These are phyloP conservation scores for Pithys albifrons DNA, from an alignment of 2,113 vertebrate genomes.

Conservation along the genomic window DNA sequence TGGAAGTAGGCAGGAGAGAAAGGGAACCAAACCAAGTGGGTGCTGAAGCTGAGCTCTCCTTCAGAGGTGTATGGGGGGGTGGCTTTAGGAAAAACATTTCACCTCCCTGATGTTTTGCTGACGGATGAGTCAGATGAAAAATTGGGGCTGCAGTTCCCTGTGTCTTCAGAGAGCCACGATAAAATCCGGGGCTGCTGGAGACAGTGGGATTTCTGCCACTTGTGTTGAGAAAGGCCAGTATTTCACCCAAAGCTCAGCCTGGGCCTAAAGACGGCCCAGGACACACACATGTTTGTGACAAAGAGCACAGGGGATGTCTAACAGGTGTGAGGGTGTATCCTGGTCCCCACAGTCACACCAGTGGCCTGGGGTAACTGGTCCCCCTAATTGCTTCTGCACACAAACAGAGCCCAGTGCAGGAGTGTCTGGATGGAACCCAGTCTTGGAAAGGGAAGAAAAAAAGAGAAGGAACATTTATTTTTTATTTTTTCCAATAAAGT, in stretches of 20 bases:
- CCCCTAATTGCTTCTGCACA: not conserved
- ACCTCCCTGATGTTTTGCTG: too few relatives aligned
- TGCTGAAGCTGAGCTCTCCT: too few relatives aligned
- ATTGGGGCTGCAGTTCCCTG: not conserved
- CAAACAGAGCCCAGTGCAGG: not conserved
- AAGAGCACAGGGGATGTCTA: not conserved
- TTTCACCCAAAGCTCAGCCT: not conserved
- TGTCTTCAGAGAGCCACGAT: not conserved
- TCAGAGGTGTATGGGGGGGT: too few relatives aligned
- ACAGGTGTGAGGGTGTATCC: not conserved
- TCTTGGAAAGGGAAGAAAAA: not conserved
- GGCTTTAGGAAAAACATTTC: too few relatives aligned
- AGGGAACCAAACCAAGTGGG: too few relatives aligned
- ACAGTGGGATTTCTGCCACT: not conserved
- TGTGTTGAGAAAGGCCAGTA: not conserved
- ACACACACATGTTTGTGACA: not conserved
- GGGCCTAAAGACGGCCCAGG: not conserved
- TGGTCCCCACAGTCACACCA: not conserved
- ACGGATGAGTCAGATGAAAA: not conserved
- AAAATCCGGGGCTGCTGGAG: not conserved
- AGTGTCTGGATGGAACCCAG: not conserved
- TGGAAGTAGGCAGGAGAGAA: too few relatives aligned
- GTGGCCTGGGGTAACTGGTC: not conserved
- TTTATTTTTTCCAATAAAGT: conserved; percentile 63
- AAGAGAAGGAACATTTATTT: conserved; percentile 11